Base-by-base conservation (phyloP, 2,797 vertebrate genomes). In the Miopithecus talapoin region DNA sequence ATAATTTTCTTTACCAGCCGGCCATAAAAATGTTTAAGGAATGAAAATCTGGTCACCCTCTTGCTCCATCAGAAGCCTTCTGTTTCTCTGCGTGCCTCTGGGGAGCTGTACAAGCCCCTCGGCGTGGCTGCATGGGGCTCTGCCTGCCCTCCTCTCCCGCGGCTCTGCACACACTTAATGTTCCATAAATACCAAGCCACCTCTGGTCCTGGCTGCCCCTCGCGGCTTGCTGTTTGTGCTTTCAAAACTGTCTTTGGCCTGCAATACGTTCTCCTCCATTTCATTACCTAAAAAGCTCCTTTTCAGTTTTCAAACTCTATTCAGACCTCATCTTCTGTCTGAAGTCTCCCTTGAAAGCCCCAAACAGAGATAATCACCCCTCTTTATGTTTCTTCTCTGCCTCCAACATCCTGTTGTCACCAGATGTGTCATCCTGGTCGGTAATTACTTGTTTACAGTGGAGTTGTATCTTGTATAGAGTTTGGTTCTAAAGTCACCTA, bases 51-150 rank as follows among this genome's bases (percentile, higher is more conserved):
- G 9, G 26, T 21, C 33, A 1, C 0, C 2, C 13, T 36, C 11
- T 14, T 30, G 50, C 16, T 22, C 39, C 14, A 41, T 26, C 1
- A 8, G 26, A 6, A 26, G 22, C 0, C 0, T 2, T 8, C 46
- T 0, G 3, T 12, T 2, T 28, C 19, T 28, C 57, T 0, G 1
- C 0, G 5, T 28, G 74, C 2, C 22, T 26, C 2, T 0, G 1
- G 22, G 55, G 26, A n/a, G 4, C 11, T 10, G 74, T 16, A 3
- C 0, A 4, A 33, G 79, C n/a, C 2, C 61, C 30, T 8, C 0
- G 2, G 36, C 10, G 0, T 2, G 24, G 17, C 41, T n/a, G 0
- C 0, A 1, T 0, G 3, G 3, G 55, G 50, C 4, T 26, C 36
- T 1, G 9, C 26, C 75, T 43, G 59, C 17, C 43, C 12, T 75